Conservation (phyloP, 1,140 invertebrate genomes). For the Dreissena polymorpha region DNA sequence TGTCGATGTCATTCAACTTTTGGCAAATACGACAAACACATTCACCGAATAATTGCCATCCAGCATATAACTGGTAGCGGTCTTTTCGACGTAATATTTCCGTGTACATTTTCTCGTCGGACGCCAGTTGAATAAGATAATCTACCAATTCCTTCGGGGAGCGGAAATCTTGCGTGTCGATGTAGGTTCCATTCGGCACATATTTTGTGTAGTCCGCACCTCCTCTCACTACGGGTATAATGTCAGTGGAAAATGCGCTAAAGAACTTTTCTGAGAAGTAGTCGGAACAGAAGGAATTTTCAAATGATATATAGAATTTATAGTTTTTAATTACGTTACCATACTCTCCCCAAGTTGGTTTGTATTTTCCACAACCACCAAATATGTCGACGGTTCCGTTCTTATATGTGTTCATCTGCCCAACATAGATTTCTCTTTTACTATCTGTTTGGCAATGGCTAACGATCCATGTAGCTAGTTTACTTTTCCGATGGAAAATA, state of each 20-base stretch:
- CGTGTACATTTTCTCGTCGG: neutral
- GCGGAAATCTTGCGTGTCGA: slow-evolving; percentile 20
- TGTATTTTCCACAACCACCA: too few relatives aligned
- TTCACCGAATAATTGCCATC: too few relatives aligned
- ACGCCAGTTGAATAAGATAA: neutral
- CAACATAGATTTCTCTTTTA: too few relatives aligned
- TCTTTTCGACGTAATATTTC: slow-evolving; percentile 1
- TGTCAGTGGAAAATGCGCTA: slow-evolving; percentile 35
- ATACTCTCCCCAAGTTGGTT: too few relatives aligned
- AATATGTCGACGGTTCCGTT: too few relatives aligned
- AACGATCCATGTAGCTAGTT: too few relatives aligned
- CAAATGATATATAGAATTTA: slow-evolving; percentile 77
- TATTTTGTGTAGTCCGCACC: slow-evolving; percentile 18
- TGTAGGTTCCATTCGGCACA: slow-evolving; percentile 3
- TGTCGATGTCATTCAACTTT: too few relatives aligned
- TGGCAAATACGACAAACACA: too few relatives aligned
- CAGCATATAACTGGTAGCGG: neutral
- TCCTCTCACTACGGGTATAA: slow-evolving; percentile 36
- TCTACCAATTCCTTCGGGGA: slow-evolving; percentile 11
- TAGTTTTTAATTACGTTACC: slow-evolving; percentile 14
- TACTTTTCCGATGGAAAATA: too few relatives aligned
- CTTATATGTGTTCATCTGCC: too few relatives aligned
- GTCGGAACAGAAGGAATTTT: slow-evolving; percentile 96
- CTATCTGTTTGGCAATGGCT: too few relatives aligned
- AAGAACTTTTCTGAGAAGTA: slow-evolving; percentile 99